Conservation (phyloP, 2,888 invertebrate genomes). For the Drosophila nigricruria region DNA sequence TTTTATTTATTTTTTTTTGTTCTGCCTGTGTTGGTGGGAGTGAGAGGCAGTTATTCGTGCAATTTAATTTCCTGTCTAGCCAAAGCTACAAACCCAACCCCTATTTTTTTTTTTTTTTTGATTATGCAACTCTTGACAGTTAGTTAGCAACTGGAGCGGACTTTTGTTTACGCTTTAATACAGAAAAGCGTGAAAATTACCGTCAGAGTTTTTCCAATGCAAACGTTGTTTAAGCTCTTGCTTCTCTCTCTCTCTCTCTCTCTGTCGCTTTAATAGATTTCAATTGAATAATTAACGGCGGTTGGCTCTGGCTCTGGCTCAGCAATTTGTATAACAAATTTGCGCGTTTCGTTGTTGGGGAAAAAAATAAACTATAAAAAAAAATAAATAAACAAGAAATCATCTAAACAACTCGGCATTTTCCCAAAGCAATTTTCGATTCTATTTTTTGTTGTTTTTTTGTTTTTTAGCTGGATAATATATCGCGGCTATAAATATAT, state of each 20-base stretch:
- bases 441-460: slow-evolving; percentile 12
- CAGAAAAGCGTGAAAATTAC: slow-evolving; percentile 43
- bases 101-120: slow-evolving; percentile 4
- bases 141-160: slow-evolving; percentile 42
- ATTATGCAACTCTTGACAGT: slow-evolving; percentile 55
- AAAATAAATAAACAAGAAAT: slow-evolving; percentile 38
- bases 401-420: slow-evolving; percentile 16
- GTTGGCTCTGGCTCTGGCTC: background rate
- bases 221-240: slow-evolving; percentile 41
- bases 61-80: slow-evolving; percentile 72
- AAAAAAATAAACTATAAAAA: slow-evolving; percentile 20
- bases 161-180: slow-evolving; percentile 39
- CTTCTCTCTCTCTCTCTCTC: slow-evolving; percentile 26
- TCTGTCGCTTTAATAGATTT: slow-evolving; percentile 75
- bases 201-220: background rate
- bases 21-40: slow-evolving; percentile 1
- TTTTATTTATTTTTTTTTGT: slow-evolving; percentile 8
- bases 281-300: slow-evolving; percentile 83
- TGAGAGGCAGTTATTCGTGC: slow-evolving; percentile 29
- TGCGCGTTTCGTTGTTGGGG: slow-evolving; percentile 66
- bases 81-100: slow-evolving; percentile 54
- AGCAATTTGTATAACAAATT: slow-evolving; percentile 73
- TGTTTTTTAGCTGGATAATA: slow-evolving; percentile 39
- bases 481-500: slow-evolving; percentile 46
- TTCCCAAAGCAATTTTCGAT: slow-evolving; percentile 3